phyloP scores from a whole-genome alignment of 2,797 vertebrate genomes.

The Malurus splendens region DNA sequence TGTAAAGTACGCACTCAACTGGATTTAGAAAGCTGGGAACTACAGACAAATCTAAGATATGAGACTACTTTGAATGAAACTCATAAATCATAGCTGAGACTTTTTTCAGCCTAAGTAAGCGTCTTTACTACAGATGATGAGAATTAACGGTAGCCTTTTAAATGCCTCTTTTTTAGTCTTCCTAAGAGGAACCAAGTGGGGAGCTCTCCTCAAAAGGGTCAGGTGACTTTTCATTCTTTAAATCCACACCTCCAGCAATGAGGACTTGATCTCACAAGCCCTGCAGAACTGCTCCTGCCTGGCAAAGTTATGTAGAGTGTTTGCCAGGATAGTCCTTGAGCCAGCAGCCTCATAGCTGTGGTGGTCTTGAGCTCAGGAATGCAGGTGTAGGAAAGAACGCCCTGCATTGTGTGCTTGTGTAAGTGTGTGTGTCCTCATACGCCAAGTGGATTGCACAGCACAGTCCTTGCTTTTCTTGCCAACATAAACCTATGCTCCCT shows the following conservation, averaged over 20 bases:
- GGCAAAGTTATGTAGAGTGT: neutral
- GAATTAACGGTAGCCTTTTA: neutral
- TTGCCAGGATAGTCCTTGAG: neutral
- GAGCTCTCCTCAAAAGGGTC: neutral
- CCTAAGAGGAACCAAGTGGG: neutral
- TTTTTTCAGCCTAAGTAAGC: neutral
- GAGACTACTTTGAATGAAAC: neutral
- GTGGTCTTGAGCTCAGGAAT: conserved; percentile 10
- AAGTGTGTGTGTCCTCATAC: neutral
- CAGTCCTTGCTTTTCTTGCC: neutral
- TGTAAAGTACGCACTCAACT: neutral
- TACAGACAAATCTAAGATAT: neutral
- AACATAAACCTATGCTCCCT: neutral
- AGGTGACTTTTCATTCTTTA: neutral
- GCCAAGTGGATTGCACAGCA: neutral
- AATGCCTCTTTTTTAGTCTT: neutral
- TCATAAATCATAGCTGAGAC: neutral
- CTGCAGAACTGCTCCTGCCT: neutral
- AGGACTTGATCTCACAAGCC: neutral
- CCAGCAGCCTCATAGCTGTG: neutral
- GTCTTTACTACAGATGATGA: neutral
- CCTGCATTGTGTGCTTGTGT: neutral
- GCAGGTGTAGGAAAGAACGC: neutral
- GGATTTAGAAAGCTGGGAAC: conserved; percentile 17
- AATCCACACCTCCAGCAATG: neutral